Percentiles rank a stretch among this genome's conserved stretches.
Evolutionary conservation across 2,888 invertebrate genomes (phyloP).

Genomic region (Lithosia quadra): DNA sequence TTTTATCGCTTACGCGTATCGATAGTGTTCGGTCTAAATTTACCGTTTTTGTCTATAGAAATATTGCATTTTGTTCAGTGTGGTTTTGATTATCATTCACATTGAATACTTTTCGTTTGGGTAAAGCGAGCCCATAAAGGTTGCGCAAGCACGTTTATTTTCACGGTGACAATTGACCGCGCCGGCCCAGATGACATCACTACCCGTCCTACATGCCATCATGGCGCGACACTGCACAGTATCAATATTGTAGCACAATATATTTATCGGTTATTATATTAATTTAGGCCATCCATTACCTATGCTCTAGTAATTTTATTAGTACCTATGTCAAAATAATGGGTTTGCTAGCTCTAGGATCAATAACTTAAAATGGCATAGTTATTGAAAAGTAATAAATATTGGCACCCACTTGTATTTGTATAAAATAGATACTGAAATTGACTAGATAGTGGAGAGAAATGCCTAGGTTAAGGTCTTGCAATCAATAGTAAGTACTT

Average conservation of each 20-base stretch:
- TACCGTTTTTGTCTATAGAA: constrained; percentile 29
- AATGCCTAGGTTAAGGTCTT: no score
- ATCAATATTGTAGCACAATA: constrained; percentile 57
- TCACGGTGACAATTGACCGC: constrained; percentile 67
- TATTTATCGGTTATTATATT: constrained; percentile 49
- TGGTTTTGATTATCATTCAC: constrained; percentile 35
- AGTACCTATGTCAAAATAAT: constrained; percentile 11
- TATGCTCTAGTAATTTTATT: constrained; percentile 55
- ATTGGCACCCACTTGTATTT: not conserved
- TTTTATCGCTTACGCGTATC: constrained; percentile 36
- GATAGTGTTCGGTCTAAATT: constrained; percentile 16
- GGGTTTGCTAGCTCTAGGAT: constrained; percentile 20
- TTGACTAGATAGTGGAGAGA: not conserved
- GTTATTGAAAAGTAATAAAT: no score
- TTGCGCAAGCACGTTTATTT: constrained; percentile 46
- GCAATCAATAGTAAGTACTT: no score
- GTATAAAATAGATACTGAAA: not conserved
- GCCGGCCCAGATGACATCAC: constrained; percentile 76
- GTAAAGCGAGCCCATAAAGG: constrained; percentile 32
- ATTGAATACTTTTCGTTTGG: constrained; percentile 41
- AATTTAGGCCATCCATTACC: constrained; percentile 57
- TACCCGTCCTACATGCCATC: constrained; percentile 38
- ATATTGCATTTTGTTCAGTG: constrained; percentile 25
- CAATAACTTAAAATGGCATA: no score
- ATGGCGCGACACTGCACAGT: constrained; percentile 36